Percentiles rank a stretch among this genome's conserved stretches.
These are phyloP conservation scores for Drosophila nr. medialis DNA, from an alignment of 2,888 invertebrate genomes.

Conservation along the genomic window DNA sequence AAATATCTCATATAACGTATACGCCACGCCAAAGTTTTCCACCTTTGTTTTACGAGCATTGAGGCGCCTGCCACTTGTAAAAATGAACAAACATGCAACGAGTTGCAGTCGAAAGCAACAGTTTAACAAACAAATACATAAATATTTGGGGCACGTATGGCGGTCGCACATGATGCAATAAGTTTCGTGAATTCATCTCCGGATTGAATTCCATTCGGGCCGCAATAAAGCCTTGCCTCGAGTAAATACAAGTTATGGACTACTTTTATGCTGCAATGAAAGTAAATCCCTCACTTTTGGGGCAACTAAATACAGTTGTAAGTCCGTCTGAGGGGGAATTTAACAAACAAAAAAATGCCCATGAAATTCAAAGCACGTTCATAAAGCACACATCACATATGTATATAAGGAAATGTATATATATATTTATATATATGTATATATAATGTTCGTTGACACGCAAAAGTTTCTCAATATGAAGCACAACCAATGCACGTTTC, in stretches of 20 bases:
- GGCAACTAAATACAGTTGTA: constrained; percentile 59
- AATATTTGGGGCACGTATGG: constrained; percentile 62
- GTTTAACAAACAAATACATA: constrained; percentile 22
- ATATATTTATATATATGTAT: constrained; percentile 14
- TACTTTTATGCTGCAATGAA: constrained; percentile 30
- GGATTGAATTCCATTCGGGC: constrained; percentile 47
- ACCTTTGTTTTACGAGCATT: constrained; percentile 30
- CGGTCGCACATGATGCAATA: constrained; percentile 54
- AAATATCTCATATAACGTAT: constrained; percentile 52
- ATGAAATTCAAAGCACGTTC: constrained; percentile 66
- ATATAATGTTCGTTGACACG: constrained; percentile 44
- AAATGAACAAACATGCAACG: constrained; percentile 37
- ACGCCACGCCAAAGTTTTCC: constrained; percentile 43
- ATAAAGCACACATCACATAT: constrained; percentile 43
- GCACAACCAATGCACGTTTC: constrained; percentile 60
- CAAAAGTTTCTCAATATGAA: constrained; percentile 42
- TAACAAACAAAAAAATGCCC: constrained; percentile 20
- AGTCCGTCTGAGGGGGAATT: constrained; percentile 16
- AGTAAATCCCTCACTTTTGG: constrained; percentile 42
- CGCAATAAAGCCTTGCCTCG: constrained; percentile 35
- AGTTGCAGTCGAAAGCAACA: constrained; percentile 52
- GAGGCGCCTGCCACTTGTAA: constrained; percentile 36
- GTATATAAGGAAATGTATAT: constrained; percentile 11
- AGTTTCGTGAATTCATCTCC: constrained; percentile 31
- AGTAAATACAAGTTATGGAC: constrained; percentile 57